Evolutionary conservation across 2,113 vertebrate genomes (phyloP).

Genomic region (Lamprotornis superbus): DNA sequence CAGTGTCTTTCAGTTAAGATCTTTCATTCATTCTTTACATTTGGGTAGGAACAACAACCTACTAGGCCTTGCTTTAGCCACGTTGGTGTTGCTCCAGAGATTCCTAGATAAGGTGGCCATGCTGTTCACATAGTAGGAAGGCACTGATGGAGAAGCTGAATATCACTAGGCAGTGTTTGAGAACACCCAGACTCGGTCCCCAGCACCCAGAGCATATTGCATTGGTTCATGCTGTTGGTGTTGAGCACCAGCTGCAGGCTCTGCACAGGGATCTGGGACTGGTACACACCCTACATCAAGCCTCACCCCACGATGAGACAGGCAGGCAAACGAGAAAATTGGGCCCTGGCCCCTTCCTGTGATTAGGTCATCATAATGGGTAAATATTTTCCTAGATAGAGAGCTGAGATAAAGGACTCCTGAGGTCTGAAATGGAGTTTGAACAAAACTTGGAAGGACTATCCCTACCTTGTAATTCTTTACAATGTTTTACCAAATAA

Average conservation of each 20-base stretch:
- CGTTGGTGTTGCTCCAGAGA: fast-evolving
- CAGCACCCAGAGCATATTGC: neutral
- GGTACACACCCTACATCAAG: neutral
- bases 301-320: constrained; percentile 25
- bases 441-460: neutral
- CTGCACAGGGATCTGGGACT: neutral
- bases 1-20: fast-evolving
- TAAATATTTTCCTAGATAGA: constrained; percentile 66
- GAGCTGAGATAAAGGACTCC: constrained; percentile 23
- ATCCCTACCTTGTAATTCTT: neutral
- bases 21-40: neutral
- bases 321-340: neutral
- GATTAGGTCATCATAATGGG: constrained; percentile 43
- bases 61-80: neutral
- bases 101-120: neutral
- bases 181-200: neutral
- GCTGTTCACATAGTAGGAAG: neutral
- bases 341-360: constrained; percentile 31
- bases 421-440: constrained; percentile 9
- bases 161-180: neutral
- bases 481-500: neutral
- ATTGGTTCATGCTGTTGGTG: neutral
- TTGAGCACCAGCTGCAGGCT: neutral
- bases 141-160: neutral
- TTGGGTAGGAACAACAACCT: neutral